Base-by-base conservation (phyloP, 2,113 vertebrate species). In the Cathartes aura region DNA sequence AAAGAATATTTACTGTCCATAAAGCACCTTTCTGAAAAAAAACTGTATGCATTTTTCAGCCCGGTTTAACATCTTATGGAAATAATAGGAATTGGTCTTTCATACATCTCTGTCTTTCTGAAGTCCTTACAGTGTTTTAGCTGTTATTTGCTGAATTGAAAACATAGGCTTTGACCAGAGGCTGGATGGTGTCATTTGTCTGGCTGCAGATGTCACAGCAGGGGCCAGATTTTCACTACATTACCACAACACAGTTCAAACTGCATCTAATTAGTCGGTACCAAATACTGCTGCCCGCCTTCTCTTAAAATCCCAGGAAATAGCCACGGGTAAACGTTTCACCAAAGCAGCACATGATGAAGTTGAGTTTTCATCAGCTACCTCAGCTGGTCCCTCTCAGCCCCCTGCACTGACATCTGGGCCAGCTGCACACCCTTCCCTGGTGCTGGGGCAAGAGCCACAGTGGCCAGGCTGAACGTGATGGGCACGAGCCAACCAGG, bases 171-270 rank as follows among this genome's bases (percentile, higher is more conserved):
- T 92, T 94, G 96, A 96, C 96, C 86, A 83, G 73, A 84, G 75
- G 72, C 91, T 93, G 91, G 59, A 64, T 92, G 68, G 70, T 95
- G 95, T 68, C 89, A 85, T 90, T 96, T 93, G 64, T 72, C 73
- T 94, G 82, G 53, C 82, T 85, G 73, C 91, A 96, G 76, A 94
- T 92, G 89, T 93, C 95, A 95, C 89, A 93, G 96, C 89, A 87
- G 95, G 89, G 76, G 83, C 52, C 43, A 78, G 85, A 89, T 97
- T 96, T 95, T 95, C 97, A 95, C 92, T 96, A 82, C 89, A 70
- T 95, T 95, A 93, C 93, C 83, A 76, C 78, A 87, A 89, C 83
- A 80, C 73, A 87, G 62, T 85, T 94, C 43, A 91, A 79, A 95
- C 83, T 93, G 87, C 76, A 89, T 82, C 48, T 95, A 91, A 96